phyloP scores from a whole-genome alignment of 2,797 vertebrate species.

The Monodelphis domestica region DNA sequence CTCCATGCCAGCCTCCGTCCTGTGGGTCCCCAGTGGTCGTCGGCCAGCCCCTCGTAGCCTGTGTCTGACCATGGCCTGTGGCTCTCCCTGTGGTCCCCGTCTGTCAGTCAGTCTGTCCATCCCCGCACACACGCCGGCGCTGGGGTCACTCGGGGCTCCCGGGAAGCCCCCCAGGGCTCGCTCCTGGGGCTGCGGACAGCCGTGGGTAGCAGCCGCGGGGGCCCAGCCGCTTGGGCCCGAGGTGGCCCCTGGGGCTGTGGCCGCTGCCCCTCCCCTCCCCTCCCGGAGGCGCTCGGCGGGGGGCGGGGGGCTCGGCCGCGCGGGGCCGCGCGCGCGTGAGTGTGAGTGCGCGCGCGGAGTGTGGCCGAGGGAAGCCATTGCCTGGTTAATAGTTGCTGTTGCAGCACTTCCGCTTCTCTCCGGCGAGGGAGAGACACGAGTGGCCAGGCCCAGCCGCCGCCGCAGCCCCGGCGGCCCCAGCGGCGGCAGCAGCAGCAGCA shows the following conservation, averaged over 20 bases:
- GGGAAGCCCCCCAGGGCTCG: constrained; percentile 31
- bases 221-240: constrained; percentile 45
- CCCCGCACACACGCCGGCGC: no score
- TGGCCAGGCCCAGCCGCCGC: constrained; percentile 91
- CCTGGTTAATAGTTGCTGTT: constrained; percentile 87
- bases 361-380: constrained; percentile 86
- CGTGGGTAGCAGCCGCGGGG: constrained; percentile 42
- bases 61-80: no score
- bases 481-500: no score
- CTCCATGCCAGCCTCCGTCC: no score
- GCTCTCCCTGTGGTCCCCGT: constrained; percentile 27
- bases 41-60: no score
- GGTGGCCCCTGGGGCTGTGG: constrained; percentile 52
- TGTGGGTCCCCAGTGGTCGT: no score
- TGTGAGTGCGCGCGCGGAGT: constrained; percentile 74
- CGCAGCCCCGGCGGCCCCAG: constrained; percentile 79
- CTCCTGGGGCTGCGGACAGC: constrained; percentile 5
- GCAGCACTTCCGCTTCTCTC: constrained; percentile 94
- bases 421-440: constrained; percentile 90
- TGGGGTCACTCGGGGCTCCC: not conserved
- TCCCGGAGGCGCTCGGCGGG: constrained; percentile 32
- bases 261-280: constrained; percentile 55
- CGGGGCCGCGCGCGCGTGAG: constrained; percentile 54
- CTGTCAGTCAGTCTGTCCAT: not conserved
- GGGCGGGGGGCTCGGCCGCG: constrained; percentile 22